Evolutionary conservation across 2,113 vertebrate genomes (phyloP).

Genomic region (Crocuta crocuta): DNA sequence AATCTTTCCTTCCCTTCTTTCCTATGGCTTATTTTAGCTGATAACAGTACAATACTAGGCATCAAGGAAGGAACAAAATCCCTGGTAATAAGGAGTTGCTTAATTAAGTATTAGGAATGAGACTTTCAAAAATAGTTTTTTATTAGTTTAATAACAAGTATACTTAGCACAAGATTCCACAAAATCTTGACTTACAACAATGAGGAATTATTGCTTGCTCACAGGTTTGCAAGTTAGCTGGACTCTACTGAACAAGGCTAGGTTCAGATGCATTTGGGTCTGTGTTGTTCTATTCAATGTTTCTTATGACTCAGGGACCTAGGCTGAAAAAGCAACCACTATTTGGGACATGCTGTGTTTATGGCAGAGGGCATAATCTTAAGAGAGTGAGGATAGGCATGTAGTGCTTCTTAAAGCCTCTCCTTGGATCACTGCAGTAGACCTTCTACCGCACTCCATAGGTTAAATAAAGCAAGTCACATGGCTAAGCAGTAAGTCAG

Average conservation of each 20-base stretch:
- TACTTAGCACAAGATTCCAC: background rate
- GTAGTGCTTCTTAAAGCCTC: background rate
- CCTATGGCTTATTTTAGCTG: conserved; percentile 43
- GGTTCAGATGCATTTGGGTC: background rate
- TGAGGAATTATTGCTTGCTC: conserved; percentile 23
- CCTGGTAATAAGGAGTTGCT: conserved; percentile 36
- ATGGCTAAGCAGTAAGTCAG: background rate
- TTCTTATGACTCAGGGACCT: background rate
- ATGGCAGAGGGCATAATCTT: background rate
- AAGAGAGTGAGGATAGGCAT: background rate
- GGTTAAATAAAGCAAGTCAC: background rate
- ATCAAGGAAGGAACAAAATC: conserved; percentile 30
- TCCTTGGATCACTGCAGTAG: background rate
- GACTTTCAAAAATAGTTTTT: conserved; percentile 59
- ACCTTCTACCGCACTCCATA: background rate
- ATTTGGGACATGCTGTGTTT: background rate
- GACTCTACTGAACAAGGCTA: background rate
- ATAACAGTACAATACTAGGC: conserved; percentile 1
- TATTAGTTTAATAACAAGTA: conserved; percentile 35
- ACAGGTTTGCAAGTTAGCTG: background rate
- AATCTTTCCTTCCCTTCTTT: background rate
- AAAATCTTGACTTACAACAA: background rate
- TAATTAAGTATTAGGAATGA: conserved; percentile 52
- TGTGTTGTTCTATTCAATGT: background rate
- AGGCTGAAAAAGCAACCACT: background rate